phyloP scores from a whole-genome alignment of 2,113 vertebrate genomes.

The Chrysemys picta region DNA sequence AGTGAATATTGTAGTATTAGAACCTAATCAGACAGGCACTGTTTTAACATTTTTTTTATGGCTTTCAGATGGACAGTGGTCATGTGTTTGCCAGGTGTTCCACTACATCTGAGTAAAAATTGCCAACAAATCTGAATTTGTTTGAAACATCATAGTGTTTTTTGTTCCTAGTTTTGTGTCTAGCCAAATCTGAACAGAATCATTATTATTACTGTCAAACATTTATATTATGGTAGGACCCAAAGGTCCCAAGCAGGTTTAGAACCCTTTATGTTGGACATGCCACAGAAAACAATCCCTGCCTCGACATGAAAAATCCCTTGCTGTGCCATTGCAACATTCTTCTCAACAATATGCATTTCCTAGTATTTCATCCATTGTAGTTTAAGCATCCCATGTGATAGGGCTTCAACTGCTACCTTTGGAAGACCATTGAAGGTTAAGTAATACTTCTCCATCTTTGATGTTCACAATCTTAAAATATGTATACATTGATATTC shows the following conservation, averaged over 20 bases:
- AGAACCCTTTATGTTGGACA: not conserved
- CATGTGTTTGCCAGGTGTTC: not conserved
- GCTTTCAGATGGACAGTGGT: not conserved
- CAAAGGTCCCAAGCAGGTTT: not conserved
- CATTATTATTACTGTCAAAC: not conserved
- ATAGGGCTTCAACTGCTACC: not conserved
- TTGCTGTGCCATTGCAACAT: not conserved
- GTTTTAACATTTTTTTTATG: not conserved
- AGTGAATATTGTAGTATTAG: not conserved
- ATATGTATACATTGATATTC: conserved; percentile 18
- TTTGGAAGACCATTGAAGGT: conserved; percentile 1
- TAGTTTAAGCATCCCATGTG: not conserved
- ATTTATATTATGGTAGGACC: not conserved
- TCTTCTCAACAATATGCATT: not conserved
- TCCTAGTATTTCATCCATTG: not conserved
- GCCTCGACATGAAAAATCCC: not conserved
- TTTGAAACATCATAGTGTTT: not conserved
- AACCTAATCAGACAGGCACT: not conserved
- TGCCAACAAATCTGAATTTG: not conserved
- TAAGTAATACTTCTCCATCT: not conserved
- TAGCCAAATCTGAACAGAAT: not conserved
- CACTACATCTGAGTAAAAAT: not conserved
- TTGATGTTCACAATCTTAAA: not conserved
- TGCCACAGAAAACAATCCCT: not conserved
- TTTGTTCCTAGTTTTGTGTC: not conserved